Percentiles rank a stretch among this genome's conserved stretches.
Conservation (phyloP, 2,888 invertebrate species). For the Leptothorax acervorum region DNA sequence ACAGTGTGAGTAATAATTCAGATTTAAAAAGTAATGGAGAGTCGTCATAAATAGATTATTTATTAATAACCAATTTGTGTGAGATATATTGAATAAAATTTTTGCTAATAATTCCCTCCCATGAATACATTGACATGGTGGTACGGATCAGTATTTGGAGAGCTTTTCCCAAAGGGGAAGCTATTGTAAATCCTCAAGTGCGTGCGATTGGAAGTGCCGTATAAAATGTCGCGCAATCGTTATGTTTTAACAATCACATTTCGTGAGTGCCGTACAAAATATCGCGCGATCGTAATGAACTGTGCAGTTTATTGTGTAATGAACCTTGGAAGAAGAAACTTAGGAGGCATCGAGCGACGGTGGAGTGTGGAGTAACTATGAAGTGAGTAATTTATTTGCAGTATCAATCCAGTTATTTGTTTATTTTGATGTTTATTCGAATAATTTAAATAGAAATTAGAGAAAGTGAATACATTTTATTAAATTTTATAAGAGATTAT, state of each 20-base stretch:
- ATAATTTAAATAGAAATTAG: background rate
- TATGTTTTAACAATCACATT: background rate
- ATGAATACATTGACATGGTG: background rate
- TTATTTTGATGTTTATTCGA: background rate
- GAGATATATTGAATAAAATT: background rate
- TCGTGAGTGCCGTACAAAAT: background rate
- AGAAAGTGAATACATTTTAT: background rate
- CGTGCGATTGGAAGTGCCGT: background rate
- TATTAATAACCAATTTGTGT: background rate
- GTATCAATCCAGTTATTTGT: background rate
- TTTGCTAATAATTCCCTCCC: background rate
- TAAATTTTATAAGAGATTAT: background rate
- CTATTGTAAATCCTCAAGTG: background rate
- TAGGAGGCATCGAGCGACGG: background rate
- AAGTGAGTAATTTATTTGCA: background rate
- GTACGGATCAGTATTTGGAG: background rate
- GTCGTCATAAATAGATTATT: background rate
- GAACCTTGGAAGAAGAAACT: background rate
- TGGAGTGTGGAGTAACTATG: background rate
- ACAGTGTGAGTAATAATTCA: background rate
- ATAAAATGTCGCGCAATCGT: background rate
- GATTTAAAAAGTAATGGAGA: background rate
- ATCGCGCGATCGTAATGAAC: background rate
- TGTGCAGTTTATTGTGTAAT: background rate
- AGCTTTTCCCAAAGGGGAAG: background rate